Base-by-base conservation (phyloP, 2,113 vertebrate species). In the Phalacrocorax pelagicus region DNA sequence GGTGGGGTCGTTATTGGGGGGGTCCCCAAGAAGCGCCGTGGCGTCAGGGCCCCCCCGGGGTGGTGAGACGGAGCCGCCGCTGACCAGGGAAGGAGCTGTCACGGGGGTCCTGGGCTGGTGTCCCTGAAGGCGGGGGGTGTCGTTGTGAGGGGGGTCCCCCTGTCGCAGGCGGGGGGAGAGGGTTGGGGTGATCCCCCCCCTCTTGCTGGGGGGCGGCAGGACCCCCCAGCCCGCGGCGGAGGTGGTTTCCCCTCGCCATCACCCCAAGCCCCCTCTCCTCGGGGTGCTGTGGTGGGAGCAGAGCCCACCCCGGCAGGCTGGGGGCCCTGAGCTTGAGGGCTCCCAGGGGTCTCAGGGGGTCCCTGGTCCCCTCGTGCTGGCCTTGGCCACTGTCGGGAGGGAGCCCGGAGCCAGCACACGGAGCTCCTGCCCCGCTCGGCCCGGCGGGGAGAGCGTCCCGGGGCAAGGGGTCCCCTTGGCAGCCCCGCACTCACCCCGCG, bases 401-500 rank as follows among this genome's bases (percentile, higher is more conserved):
- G n/a, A 22, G 40, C 51, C 27, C 27, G 8, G 69, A 12, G 58
- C 42, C 9, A 15, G 78, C 29, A 3, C 8, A 44, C 0, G 11
- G 49, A 29, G 71, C 34, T 23, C 38, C 61, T n/a, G 15, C 29
- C 29, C 26, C 38, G 27, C 38, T 59, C 29, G 18, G 58, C 34
- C 38, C 2, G 29, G 17, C 4, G 23, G 36, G 66, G 14, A 72
- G 29, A n/a, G 40, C 38, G 12, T 4, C 51, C 19, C 4, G n/a
- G 70, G 36, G 58, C 1, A 2, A 8, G 26, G 29, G 52, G 19
- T 27, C 15, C 2, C 40, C 46, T 55, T 47, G 5, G 22, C 47
- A 5, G 3, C 72, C 55, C 36, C 16, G 5, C 3, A 4, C 38
- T 46, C 3, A 0, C 15, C 63, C 55, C 3, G 4, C 42, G 42